Percentiles rank a stretch among this genome's conserved stretches.
phyloP scores from a whole-genome alignment of 2,888 invertebrate species.

The Cylloceria caligata region DNA sequence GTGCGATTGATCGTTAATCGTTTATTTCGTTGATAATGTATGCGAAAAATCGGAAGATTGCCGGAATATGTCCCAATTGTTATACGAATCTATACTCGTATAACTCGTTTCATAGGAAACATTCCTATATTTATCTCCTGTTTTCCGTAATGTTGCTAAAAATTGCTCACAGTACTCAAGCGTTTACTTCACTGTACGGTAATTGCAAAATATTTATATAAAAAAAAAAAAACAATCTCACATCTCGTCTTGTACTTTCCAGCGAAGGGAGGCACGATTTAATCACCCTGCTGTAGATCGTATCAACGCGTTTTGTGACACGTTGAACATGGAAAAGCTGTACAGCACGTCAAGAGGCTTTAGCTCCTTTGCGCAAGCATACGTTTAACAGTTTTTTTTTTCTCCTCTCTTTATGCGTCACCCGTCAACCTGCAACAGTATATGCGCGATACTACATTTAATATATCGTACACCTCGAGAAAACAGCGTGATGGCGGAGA shows the following conservation, averaged over 20 bases:
- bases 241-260: neutral
- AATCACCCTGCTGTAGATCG: slow-evolving; percentile 46
- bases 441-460: slow-evolving; percentile 56
- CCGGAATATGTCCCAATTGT: no score
- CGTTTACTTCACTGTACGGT: no score
- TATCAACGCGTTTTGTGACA: slow-evolving; percentile 48
- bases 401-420: neutral
- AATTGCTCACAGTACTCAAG: neutral
- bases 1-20: no score
- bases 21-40: no score
- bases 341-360: slow-evolving; percentile 21
- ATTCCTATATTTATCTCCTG: neutral
- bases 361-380: slow-evolving; percentile 1
- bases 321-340: slow-evolving; percentile 44
- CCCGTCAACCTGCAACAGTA: slow-evolving; percentile 3
- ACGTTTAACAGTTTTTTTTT: slow-evolving; percentile 1
- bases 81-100: no score
- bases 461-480: slow-evolving; percentile 39
- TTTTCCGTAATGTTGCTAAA: slow-evolving; percentile 1
- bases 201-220: neutral
- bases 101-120: no score
- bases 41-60: no score
- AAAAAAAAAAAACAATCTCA: neutral
- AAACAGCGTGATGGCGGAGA: slow-evolving; percentile 17
- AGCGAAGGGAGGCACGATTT: slow-evolving; percentile 11